Evolutionary conservation across 2,113 vertebrate species (phyloP), one percentile per base, ranked within the genome.

Genomic region (Silurus meridionalis): DNA sequence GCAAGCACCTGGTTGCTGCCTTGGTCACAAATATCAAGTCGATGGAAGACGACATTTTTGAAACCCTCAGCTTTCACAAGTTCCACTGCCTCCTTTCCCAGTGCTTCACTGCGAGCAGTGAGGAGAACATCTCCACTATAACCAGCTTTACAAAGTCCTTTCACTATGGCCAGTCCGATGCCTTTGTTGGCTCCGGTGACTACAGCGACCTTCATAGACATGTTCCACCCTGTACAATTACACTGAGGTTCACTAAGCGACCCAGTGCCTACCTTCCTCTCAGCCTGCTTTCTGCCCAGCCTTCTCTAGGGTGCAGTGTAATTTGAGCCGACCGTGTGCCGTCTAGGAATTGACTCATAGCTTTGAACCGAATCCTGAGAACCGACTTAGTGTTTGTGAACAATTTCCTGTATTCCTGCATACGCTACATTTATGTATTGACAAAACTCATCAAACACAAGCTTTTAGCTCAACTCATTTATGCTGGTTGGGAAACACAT

Each of bases 131-230:
- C 92, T 2, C 92, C 91, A 8, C 21, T 52, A 74, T 75, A 93
- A 1, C 87, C 87, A 15, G 85, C 89, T 57, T 88, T 90, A 78
- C 85, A 91, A 14, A 93, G 81, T 3, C 86, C 90, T 74, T 80
- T 85, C 21, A 91, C 91, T 64, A 93, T 89, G 2, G 91, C 85
- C 25, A 93, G 46, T 7, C 91, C 91, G 10, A 93, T 89, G 58
- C 92, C 92, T 85, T 93, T 91, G 74, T 93, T 93, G 28, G 87
- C 90, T n/a, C 92, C 92, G 3, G 92, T 93, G 19, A 93, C 89
- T 28, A 93, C 91, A 21, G 91, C 91, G 6, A 93, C 90, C 67
- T 86, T 88, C 19, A 80, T 85, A 1, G 88, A 79, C 90, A 92
- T 92, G 37, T 10, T 80, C 21, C 37, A 1, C 13, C 2, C 66